Evolutionary conservation across 2,113 vertebrate genomes (phyloP), one percentile per base, ranked within the genome.

Genomic region (Siniperca chuatsi): DNA sequence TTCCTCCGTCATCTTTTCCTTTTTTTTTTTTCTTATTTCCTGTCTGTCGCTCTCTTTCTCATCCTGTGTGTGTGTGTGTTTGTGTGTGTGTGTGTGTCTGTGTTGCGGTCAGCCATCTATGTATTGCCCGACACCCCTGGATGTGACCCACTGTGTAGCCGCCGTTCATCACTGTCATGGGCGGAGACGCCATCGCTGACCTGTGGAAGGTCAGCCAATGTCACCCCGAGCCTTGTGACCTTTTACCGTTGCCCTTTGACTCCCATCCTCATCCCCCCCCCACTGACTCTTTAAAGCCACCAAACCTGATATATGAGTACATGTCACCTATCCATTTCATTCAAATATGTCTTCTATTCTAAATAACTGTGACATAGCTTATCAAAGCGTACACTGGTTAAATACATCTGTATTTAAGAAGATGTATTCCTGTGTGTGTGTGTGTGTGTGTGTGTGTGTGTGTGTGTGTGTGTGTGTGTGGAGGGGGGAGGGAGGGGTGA

Each of bases 151-250:
- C 55, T 35, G 81, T 82, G 71, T 80, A 76, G 80, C 83, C 37
- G 21, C 89, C 87, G 90, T 95, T 93, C 92, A 93, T 96, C 95
- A 95, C 92, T 95, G 95, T 94, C 95, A 91, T 46, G 88, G 87
- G 87, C 54, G 55, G 89, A 87, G 92, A 90, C 89, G 85, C 92
- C 86, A 90, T 76, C 86, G 57, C 84, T 93, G 90, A 90, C 92
- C 89, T 92, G 82, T 78, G 87, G 80, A 93, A 89, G 91, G 89
- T 94, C 90, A 91, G 87, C 86, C 92, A 91, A 93, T 93, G 95
- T 96, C 94, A 95, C 91, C 87, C 88, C 61, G 68, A 92, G 90
- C 84, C 92, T 85, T 70, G 74, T 79, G 84, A 91, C 92, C 91
- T 92, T 93, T 90, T 88, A 81, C 73, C 58, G 78, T 44, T 44